Evolutionary conservation across 2,888 invertebrate species (phyloP), one percentile per base, ranked within the genome.

Genomic region (Flabesymbios commensalis): DNA sequence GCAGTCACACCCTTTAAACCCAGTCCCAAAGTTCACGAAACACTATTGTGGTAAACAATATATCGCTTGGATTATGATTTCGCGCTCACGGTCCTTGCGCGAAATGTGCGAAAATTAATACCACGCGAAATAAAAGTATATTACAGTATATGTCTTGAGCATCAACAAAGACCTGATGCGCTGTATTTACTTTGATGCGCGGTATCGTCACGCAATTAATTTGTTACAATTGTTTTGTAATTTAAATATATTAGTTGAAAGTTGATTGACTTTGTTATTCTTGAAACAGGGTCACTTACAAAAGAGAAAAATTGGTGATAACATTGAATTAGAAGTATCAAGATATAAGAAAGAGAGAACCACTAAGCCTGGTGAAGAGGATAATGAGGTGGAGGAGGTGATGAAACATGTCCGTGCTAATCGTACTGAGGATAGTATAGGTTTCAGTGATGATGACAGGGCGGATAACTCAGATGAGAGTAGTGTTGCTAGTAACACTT

Each of bases 321-420:
- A 82, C 1, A 80, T 87, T 2, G 84, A 85, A 41, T 79, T 80
- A 0, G 86, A 85, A 69, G 76, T 89, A 1, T 72, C 75, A 7
- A 76, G 78, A 29, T 87, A 85, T 64, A 84, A 85, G 63, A 74
- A 82, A 7, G 74, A 79, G 57, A 75, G 85, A 42, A 64, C 73
- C 65, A 67, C 73, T 65, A 69, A 71, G 66, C 67, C 67, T 22
- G 71, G 72, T 19, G 68, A 73, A 53, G 77, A 75, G 51, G 80
- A 75, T 4, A 61, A 31, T 26, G 75, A 54, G 74, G 74, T 61
- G 67, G 70, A 29, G 57, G 75, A 60, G 71, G 76, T 64, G n/a
- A 43, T 65, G 22, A 49, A 32, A 5, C 29, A 17, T 5, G 61
- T 60, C 1, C 51, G 57, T 7, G 42, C 41, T 32, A 58, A 55